Percentiles rank a stretch among this genome's conserved stretches.
Conservation (phyloP, 2,113 vertebrate genomes). For the Ceyx cyanopectus region DNA sequence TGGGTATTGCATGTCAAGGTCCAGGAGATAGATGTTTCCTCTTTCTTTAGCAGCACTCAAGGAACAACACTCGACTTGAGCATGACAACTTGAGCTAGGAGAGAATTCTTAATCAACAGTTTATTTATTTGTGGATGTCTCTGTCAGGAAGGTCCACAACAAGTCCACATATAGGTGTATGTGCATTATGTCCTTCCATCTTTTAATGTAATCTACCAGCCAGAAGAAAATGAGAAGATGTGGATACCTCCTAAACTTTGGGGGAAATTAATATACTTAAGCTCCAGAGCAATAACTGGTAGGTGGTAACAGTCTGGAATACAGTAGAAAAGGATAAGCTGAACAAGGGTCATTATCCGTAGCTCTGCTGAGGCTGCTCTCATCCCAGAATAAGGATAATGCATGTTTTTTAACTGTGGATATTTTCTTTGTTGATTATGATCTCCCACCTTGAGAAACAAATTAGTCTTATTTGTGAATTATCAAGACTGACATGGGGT, state of each 20-base stretch:
- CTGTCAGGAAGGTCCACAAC: background rate
- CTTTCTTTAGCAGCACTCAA: background rate
- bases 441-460: background rate
- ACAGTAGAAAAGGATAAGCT: background rate
- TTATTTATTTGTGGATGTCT: background rate
- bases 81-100: background rate
- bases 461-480: background rate
- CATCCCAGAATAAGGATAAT: background rate
- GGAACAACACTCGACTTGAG: background rate
- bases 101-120: background rate
- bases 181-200: background rate
- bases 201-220: background rate
- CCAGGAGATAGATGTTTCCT: accelerated
- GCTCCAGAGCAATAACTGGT: background rate
- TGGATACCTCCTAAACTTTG: background rate
- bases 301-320: background rate
- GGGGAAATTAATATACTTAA: background rate
- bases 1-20: accelerated
- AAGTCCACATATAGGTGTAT: background rate
- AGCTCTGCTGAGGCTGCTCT: background rate
- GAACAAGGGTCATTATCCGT: background rate
- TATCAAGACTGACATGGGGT: background rate
- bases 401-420: background rate
- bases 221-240: background rate
- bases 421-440: background rate